phyloP scores from a whole-genome alignment of 2,797 vertebrate species.

The Rhinogobio ventralis region DNA sequence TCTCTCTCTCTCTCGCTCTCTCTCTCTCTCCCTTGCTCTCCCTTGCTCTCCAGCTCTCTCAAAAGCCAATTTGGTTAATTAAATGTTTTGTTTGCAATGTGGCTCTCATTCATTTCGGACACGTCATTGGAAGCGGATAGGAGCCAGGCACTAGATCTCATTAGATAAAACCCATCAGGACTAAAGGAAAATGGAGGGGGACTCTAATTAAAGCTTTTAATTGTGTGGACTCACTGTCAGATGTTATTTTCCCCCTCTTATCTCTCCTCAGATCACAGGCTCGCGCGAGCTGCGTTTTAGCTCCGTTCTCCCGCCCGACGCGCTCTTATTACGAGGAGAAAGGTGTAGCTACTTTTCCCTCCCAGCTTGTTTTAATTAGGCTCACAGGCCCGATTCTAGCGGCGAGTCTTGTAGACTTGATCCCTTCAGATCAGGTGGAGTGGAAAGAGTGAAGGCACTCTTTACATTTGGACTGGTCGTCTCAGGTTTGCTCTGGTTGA shows the following conservation, averaged over 20 bases:
- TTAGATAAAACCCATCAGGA: constrained; percentile 99
- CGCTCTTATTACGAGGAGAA: constrained; percentile 79
- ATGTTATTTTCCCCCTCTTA: constrained; percentile 81
- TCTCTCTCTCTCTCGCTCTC: constrained; percentile 50
- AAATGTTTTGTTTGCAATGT: constrained; percentile 99
- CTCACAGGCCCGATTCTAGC: constrained; percentile 75
- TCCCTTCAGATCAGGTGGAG: constrained; percentile 67
- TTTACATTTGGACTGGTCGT: constrained; percentile 71
- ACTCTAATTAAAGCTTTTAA: constrained; percentile 99
- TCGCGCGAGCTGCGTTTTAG: constrained; percentile 81
- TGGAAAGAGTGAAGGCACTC: constrained; percentile 68
- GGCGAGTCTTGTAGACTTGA: constrained; percentile 78
- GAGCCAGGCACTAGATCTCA: constrained; percentile 99
- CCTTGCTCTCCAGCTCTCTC: constrained; percentile 77
- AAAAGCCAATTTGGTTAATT: constrained; percentile 99
- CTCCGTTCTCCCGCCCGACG: constrained; percentile 76
- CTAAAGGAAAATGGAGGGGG: constrained; percentile 98
- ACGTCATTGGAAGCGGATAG: constrained; percentile 97
- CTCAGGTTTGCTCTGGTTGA: constrained; percentile 59
- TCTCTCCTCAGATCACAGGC: constrained; percentile 88
- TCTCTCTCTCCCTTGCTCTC: constrained; percentile 77
- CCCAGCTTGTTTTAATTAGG: constrained; percentile 78
- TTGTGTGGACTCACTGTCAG: constrained; percentile 97
- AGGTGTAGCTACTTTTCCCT: constrained; percentile 71
- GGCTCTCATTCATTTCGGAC: constrained; percentile 99